Evolutionary conservation across 2,113 vertebrate genomes (phyloP).

Genomic region (Saccopteryx bilineata): DNA sequence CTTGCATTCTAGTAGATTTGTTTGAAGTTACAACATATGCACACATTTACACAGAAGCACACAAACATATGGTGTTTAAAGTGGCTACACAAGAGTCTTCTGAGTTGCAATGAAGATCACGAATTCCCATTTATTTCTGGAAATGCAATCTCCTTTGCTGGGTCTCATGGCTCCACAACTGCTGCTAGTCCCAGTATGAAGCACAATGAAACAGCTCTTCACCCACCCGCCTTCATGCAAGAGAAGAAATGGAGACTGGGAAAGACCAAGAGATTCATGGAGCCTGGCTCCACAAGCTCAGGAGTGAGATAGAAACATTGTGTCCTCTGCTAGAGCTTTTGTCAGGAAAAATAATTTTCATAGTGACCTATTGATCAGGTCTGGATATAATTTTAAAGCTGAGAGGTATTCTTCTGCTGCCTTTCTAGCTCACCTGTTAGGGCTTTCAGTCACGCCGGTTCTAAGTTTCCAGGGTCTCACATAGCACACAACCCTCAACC

Average conservation of each 20-base stretch:
- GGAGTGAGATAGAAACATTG: not conserved
- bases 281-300: not conserved
- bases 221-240: too few relatives aligned
- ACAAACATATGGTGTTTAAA: not conserved
- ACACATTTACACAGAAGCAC: not conserved
- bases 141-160: not conserved
- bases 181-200: not conserved
- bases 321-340: not conserved
- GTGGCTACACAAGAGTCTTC: not conserved
- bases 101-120: not conserved
- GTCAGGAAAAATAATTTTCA: not conserved
- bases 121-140: not conserved
- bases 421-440: not conserved
- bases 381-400: not conserved
- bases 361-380: not conserved
- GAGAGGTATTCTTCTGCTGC: not conserved
- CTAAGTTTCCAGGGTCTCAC: not conserved
- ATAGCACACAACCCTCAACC: not conserved
- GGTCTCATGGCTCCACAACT: not conserved
- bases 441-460: not conserved
- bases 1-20: not conserved
- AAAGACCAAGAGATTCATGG: not conserved
- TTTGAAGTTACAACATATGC: not conserved
- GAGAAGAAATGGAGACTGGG: not conserved
- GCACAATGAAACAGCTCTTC: not conserved